Base-by-base conservation (phyloP, 2,113 vertebrate species). In the Ovis canadensis region DNA sequence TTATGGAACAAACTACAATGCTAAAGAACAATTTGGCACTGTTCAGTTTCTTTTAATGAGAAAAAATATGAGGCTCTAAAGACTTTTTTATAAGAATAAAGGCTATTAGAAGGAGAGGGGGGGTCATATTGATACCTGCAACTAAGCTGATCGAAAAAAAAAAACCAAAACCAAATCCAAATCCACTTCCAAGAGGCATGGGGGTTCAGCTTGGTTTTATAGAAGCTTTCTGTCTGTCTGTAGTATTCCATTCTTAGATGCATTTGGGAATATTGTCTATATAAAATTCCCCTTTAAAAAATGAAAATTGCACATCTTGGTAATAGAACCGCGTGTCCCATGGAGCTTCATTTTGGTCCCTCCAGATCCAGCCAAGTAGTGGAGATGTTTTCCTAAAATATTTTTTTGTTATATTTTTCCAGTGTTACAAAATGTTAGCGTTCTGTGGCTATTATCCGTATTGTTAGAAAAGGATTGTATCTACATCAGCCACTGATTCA, bases 1-100 rank as follows among this genome's bases (percentile, higher is more conserved):
- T 97, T 97, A 94, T 96, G 93, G 98, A 91, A 96, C 92, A 90
- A 74, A 64, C 59, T 50, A 96, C 85, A 96, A 95, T 93, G 96
- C 94, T 96, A 27, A 91, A 83, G 94, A 95, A 96, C 60, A 87
- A 81, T 55, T 97, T 95, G 97, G 92, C 92, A 94, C 33, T 6
- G 3, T 54, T 88, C 0, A 80, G 54, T 96, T 96, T 92, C 96
- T 94, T 85, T 81, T 95, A 96, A 94, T 97, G 96, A 96, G 94
- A 96, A 97, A 97, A 97, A 94, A 94, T 82, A 77, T 16, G 90
- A 96, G 85, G 17, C 81, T 94, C 1, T 57, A 80, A 87, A 86
- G 90, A 67, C 36, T 60, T 86, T 95, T 74, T 77, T 43, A 27
- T 95, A 64, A 94, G 54, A 84, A 90, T 82, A 4, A 27, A 62